Base-by-base conservation (phyloP, 2,113 vertebrate genomes). In the Platycercus adscitus region DNA sequence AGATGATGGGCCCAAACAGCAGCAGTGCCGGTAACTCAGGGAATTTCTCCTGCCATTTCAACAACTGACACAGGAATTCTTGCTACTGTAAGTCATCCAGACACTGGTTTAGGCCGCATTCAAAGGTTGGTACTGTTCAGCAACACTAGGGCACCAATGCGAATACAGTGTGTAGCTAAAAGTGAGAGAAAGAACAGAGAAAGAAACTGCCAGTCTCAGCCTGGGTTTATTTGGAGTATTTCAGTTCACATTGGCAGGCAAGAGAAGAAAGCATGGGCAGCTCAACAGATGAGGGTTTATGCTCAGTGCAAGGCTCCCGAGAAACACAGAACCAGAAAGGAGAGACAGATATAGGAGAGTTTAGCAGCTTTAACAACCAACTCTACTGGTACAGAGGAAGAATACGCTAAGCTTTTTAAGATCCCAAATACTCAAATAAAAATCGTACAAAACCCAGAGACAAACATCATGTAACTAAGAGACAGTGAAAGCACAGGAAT, bases 201-300 rank as follows among this genome's bases (percentile, higher is more conserved):
- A 29, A 86, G n/a, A 41, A 89, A 39, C 0, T 37, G 39, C 25
- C 10, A 2, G 13, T 66, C 73, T 53, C 6, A 0, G 49, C 44
- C 24, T 17, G 9, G 15, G 33, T 41, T 95, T 41, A 56, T 66
- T 7, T 58, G 49, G 29, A 87, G 84, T 35, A 83, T 26, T 84
- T 58, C 37, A 39, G 58, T 14, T 77, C 37, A 21, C 19, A 66
- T 49, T 53, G 60, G 19, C 19, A 75, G 28, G 37, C 28, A 79
- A 75, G 2, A 17, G 39, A 91, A 88, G 20, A 52, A 63, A 58
- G 5, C 12, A 70, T 0, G 0, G 21, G 49, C 31, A 73, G 64
- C 7, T 77, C 76, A 77, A 65, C 41, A 86, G 23, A 23, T 5
- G 77, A 56, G 25, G 13, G 20, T 44, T 84, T 56, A 29, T n/a